Conservation (phyloP, 2,888 invertebrate species). For the Agrilus mali region DNA sequence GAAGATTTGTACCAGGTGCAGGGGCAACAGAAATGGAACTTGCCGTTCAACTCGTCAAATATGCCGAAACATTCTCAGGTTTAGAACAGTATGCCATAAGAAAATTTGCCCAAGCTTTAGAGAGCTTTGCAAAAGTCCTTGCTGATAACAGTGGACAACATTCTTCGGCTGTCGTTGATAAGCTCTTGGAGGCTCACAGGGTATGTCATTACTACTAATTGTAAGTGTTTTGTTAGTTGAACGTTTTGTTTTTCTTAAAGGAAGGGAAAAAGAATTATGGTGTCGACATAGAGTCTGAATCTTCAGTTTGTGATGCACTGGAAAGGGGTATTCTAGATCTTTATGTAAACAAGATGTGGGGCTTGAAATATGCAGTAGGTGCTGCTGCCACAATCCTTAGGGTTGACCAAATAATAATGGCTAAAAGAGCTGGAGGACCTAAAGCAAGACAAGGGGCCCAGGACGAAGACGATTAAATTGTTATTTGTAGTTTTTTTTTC, state of each 20-base stretch:
- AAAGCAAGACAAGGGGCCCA: constrained; percentile 54
- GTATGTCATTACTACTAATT: constrained; percentile 22
- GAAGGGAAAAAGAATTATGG: constrained; percentile 66
- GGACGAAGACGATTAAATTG: constrained; percentile 48
- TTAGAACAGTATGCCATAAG: constrained; percentile 94
- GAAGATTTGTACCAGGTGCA: constrained; percentile 76
- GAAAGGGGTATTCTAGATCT: constrained; percentile 73
- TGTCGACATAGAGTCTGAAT: constrained; percentile 76
- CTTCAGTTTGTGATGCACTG: constrained; percentile 59
- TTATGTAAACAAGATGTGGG: constrained; percentile 82
- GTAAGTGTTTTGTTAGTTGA: constrained; percentile 3
- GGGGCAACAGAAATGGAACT: constrained; percentile 93
- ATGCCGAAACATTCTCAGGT: constrained; percentile 85
- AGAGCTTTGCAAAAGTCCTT: constrained; percentile 80
- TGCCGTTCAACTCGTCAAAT: constrained; percentile 72
- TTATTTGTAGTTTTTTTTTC: too few species aligned
- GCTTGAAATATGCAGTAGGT: constrained; percentile 85
- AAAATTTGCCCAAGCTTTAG: constrained; percentile 82
- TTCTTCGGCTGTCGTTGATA: constrained; percentile 74
- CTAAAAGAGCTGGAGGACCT: constrained; percentile 92
- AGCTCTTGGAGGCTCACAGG: constrained; percentile 88
- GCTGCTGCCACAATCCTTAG: constrained; percentile 86
- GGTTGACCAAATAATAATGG: constrained; percentile 98
- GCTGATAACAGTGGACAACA: constrained; percentile 92
- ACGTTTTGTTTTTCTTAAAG: constrained; percentile 24